Conservation (phyloP, 2,797 vertebrate species). For the Typhlichthys subterraneus region DNA sequence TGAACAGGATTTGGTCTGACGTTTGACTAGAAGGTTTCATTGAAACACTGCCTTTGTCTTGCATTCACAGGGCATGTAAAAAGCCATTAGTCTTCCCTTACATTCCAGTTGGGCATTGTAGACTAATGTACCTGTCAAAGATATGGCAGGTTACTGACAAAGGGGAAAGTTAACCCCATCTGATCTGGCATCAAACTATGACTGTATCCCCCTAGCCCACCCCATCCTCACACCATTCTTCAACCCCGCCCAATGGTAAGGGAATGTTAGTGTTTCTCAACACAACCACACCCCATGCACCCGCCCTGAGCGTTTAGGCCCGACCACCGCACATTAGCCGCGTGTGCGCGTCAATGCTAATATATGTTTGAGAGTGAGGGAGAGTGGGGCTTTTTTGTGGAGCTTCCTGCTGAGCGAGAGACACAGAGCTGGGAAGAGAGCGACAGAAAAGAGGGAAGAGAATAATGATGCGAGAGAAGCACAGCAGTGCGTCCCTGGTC, state of each 20-base stretch:
- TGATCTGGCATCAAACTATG: conserved; percentile 37
- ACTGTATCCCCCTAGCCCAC: conserved; percentile 5
- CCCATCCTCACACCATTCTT: conserved; percentile 10
- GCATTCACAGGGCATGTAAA: conserved; percentile 1
- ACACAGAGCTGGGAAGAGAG: conserved; percentile 67
- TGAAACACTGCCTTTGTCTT: conserved; percentile 5
- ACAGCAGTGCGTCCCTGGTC: conserved; percentile 70
- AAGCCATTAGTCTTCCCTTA: conserved; percentile 19
- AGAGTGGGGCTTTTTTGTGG: conserved; percentile 65
- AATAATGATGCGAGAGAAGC: conserved; percentile 75
- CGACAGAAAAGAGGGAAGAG: conserved; percentile 44
- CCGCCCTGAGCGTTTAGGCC: conserved; percentile 52
- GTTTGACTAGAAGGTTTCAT: neutral
- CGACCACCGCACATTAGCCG: conserved; percentile 49
- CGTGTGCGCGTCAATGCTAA: conserved; percentile 54
- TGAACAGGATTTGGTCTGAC: too few relatives aligned
- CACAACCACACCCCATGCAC: conserved; percentile 46
- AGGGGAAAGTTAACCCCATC: conserved; percentile 38
- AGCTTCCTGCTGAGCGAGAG: conserved; percentile 66
- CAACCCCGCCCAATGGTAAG: conserved; percentile 20
- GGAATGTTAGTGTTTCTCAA: conserved; percentile 30
- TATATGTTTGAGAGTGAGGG: conserved; percentile 63
- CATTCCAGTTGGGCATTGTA: neutral
- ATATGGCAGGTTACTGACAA: conserved; percentile 23
- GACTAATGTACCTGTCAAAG: conserved; percentile 6